Evolutionary conservation across 1,140 invertebrate genomes (phyloP).

Genomic region (Neotoxoptera formosana): DNA sequence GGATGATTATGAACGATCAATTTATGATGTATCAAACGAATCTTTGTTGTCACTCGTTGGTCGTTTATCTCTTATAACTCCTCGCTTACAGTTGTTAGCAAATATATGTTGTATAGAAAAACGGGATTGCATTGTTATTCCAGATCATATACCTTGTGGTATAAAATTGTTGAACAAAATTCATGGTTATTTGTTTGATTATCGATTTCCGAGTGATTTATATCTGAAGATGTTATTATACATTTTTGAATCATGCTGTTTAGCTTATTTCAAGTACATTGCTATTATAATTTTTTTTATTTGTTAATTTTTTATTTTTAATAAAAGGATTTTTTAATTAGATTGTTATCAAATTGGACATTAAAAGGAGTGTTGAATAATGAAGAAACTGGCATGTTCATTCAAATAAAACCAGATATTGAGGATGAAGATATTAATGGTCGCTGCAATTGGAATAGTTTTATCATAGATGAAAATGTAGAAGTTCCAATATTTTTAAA

Average conservation of each 20-base stretch:
- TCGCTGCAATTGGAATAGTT: background rate
- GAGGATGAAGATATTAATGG: background rate
- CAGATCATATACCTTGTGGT: slow-evolving; percentile 12
- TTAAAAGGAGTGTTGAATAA: slow-evolving; percentile 32
- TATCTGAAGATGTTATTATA: slow-evolving; percentile 43
- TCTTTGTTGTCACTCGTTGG: slow-evolving; percentile 24
- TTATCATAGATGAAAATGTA: slow-evolving; percentile 15
- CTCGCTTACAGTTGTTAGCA: slow-evolving; percentile 25
- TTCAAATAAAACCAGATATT: slow-evolving; percentile 29
- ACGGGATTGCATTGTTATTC: background rate
- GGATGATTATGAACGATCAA: slow-evolving; percentile 35
- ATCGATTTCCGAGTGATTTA: background rate
- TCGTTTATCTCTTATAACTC: background rate
- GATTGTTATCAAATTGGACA: slow-evolving; percentile 45
- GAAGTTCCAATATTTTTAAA: slow-evolving; percentile 43
- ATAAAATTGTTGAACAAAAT: slow-evolving; percentile 28
- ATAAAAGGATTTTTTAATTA: background rate
- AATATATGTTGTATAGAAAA: slow-evolving; percentile 5
- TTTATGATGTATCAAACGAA: slow-evolving; percentile 26
- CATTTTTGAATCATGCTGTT: slow-evolving; percentile 44
- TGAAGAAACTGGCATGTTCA: background rate
- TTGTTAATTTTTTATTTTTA: background rate
- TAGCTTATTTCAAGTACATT: slow-evolving; percentile 42
- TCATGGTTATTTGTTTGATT: slow-evolving; percentile 18
- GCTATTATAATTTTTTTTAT: background rate